Evolutionary conservation across 2,113 vertebrate genomes (phyloP).

Genomic region (Callorhinus ursinus): DNA sequence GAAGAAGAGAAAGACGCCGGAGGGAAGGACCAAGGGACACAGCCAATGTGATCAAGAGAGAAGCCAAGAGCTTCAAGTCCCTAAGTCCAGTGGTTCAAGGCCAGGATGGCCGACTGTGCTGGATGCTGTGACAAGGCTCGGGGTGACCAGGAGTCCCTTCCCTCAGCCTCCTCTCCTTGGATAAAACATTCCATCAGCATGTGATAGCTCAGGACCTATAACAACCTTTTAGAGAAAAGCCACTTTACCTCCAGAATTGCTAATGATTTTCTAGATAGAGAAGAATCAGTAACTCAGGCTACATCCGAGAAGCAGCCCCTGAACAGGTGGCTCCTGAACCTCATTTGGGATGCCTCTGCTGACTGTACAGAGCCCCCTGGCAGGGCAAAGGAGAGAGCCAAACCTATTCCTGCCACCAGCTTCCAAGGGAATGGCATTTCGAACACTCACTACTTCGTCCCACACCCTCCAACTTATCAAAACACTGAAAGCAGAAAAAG

Average conservation of each 20-base stretch:
- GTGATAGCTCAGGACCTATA: background rate
- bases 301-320: background rate
- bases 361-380: background rate
- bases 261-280: background rate
- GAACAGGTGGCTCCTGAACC: background rate
- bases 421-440: background rate
- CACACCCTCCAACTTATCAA: background rate
- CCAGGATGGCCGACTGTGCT: background rate
- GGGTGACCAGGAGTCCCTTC: background rate
- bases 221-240: background rate
- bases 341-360: no score
- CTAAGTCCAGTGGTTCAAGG: background rate
- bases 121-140: background rate
- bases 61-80: background rate
- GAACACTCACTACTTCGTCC: constrained; percentile 6
- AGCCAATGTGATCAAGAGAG: background rate
- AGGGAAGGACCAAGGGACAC: background rate
- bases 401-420: background rate
- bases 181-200: background rate
- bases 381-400: background rate
- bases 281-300: background rate
- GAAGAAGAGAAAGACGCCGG: background rate
- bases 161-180: background rate
- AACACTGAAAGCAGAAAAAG: background rate
- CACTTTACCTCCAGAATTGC: background rate